Evolutionary conservation across 2,113 vertebrate species (phyloP), one percentile per base, ranked within the genome.

Genomic region (Perca flavescens): DNA sequence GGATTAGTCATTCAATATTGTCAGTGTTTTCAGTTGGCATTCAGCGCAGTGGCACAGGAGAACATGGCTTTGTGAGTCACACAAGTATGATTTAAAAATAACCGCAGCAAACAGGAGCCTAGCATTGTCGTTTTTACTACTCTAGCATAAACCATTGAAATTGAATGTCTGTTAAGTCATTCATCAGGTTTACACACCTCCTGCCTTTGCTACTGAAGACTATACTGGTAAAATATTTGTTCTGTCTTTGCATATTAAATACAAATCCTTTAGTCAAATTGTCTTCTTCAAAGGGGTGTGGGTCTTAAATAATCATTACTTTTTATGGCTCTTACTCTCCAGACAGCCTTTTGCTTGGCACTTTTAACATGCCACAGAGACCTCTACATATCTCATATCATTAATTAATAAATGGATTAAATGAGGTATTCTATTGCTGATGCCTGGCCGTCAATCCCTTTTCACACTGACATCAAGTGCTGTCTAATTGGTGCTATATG

Each of bases 71-170:
- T 78, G 64, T 73, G 83, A 72, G 79, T 74, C 75, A 43, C 68
- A 79, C 22, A 69, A 76, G 62, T 86, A 71, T 76, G 81, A 88
- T 61, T 86, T 80, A 77, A 71, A 89, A 79, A 46, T 73, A 69
- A 83, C 62, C 1, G 74, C 68, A 69, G 76, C 73, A 63, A 83
- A 86, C 74, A 70, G 72, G 57, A 79, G 72, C 74, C 43, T 15
- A 64, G 79, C 34, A 74, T 87, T 88, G 83, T 88, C 47, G 10
- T 90, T 92, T 91, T 90, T 90, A 91, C 84, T 80, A 73, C 80
- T 72, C 58, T 69, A 73, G 77, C 82, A 92, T 92, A 93, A 92
- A 92, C 65, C 77, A 81, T 84, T 88, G 75, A 66, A 89, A 91
- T 90, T 90, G 74, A 78, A 92, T 88, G 86, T 84, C 72, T 77